Conservation (phyloP, 2,888 invertebrate genomes). For the Salpingus planirostris region DNA sequence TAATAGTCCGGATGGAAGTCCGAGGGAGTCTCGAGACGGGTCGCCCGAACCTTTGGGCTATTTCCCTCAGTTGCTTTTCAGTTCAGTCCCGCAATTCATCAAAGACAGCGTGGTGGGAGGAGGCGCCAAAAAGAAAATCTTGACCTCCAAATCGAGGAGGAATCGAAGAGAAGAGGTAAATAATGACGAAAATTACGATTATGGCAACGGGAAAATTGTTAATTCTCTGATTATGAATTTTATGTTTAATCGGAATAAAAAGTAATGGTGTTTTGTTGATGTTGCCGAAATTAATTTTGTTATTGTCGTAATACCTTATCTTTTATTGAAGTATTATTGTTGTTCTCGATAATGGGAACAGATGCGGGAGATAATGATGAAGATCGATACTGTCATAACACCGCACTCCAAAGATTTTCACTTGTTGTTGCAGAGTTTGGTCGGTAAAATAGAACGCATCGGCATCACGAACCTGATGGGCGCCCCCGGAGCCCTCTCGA, state of each 20-base stretch:
- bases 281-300: neutral
- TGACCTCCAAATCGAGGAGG: too few relatives aligned
- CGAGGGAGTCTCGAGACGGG: constrained; percentile 46
- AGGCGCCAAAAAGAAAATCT: constrained; percentile 30
- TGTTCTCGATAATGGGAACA: too few relatives aligned
- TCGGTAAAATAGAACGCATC: constrained; percentile 59
- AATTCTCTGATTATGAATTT: too few relatives aligned
- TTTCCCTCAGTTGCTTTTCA: constrained; percentile 49
- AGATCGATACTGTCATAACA: neutral
- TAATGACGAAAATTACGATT: too few relatives aligned
- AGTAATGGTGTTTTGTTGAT: neutral
- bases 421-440: constrained; percentile 38
- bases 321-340: too few relatives aligned
- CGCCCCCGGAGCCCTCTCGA: constrained; percentile 50
- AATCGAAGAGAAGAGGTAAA: constrained; percentile 27
- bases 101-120: constrained; percentile 53
- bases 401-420: neutral
- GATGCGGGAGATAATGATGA: too few relatives aligned
- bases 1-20: constrained; percentile 70
- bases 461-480: constrained; percentile 61
- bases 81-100: constrained; percentile 57
- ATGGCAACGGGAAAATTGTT: too few relatives aligned
- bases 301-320: too few relatives aligned
- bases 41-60: constrained; percentile 49
- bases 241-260: neutral